These are phyloP conservation scores for Microctonus aethiopoides DNA, from an alignment of 2,888 invertebrate genomes.

Conservation along the genomic window DNA sequence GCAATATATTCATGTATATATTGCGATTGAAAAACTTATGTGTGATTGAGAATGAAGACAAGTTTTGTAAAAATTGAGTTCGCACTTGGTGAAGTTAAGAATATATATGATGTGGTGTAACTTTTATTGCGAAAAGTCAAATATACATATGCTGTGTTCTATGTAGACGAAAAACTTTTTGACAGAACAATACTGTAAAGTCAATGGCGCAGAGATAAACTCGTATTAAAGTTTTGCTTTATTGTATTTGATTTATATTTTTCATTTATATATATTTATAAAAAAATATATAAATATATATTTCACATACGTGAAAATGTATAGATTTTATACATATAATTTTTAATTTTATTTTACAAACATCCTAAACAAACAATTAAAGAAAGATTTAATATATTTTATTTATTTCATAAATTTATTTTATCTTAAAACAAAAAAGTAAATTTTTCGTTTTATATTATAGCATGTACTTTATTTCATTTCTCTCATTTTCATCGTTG, in stretches of 20 bases:
- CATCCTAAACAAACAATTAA: not conserved
- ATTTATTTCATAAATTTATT: too few relatives aligned
- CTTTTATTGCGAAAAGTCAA: not conserved
- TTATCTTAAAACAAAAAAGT: too few relatives aligned
- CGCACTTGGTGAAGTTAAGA: not conserved
- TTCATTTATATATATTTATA: not conserved
- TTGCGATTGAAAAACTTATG: too few relatives aligned
- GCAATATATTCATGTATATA: too few relatives aligned
- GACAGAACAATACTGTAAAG: not conserved
- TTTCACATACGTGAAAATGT: not conserved
- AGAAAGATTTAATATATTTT: not conserved
- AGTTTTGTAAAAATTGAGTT: not conserved
- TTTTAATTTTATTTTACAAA: not conserved
- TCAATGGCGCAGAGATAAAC: conserved; percentile 28
- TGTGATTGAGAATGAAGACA: not conserved
- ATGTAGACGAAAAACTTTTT: not conserved
- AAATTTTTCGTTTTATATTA: not conserved
- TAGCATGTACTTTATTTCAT: not conserved
- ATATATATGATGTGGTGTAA: not conserved
- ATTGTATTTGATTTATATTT: not conserved
- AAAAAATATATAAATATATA: not conserved
- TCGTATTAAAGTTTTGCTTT: conserved; percentile 22
- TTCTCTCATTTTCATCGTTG: not conserved
- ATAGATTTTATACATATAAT: too few relatives aligned
- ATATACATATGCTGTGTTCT: not conserved